phyloP scores from a whole-genome alignment of 2,113 vertebrate species.

The Gallinago paraguaiae region DNA sequence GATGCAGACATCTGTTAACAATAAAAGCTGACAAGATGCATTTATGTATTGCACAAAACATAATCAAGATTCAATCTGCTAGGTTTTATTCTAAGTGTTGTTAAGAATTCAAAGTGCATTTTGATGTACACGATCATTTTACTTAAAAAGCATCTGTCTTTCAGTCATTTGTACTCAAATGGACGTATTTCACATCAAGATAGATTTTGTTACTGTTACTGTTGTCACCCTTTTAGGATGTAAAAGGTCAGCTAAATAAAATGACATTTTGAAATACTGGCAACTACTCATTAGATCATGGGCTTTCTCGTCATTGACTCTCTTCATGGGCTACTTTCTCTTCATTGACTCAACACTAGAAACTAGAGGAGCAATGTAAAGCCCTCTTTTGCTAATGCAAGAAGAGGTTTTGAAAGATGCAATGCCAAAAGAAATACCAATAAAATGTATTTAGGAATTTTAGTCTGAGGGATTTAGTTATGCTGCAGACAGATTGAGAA shows the following conservation, averaged over 20 bases:
- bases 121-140: background rate
- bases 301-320: background rate
- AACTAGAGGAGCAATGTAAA: background rate
- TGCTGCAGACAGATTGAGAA: background rate
- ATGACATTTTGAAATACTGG: background rate
- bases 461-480: background rate
- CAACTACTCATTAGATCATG: background rate
- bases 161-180: background rate
- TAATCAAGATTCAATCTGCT: constrained; percentile 19
- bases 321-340: background rate
- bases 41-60: constrained; percentile 7
- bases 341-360: background rate
- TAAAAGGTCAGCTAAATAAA: background rate
- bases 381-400: background rate
- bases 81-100: background rate
- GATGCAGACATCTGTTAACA: constrained; percentile 13
- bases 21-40: background rate
- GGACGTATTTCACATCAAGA: background rate
- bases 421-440: background rate
- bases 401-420: background rate
- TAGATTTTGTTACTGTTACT: background rate
- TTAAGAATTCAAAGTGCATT: constrained; percentile 1
- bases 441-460: background rate
- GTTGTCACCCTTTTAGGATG: background rate
- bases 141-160: background rate